Base-by-base conservation (phyloP, 1,140 invertebrate genomes). In the Caerostris extrusa region DNA sequence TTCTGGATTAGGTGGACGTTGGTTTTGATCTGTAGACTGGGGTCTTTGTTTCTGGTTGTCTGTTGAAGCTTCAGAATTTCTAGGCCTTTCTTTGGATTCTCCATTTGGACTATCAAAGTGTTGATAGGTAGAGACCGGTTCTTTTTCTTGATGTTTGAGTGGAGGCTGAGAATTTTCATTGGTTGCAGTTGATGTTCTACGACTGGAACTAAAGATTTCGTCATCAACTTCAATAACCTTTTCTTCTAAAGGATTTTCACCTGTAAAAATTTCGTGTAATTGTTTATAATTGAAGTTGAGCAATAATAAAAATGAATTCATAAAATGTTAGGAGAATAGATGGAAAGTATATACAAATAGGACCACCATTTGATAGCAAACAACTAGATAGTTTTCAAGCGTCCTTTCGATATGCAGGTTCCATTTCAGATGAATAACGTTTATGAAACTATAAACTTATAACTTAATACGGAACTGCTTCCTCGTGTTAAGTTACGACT, bases 141-240 rank as follows among this genome's bases (percentile, higher is more conserved):
- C 93, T 12, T 81, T 93, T 58, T 87, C 91, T 50, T 86, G 91
- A 50, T 69, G 69, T 10, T 83, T 93, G 3, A 53, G 61, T 71
- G 56, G 82, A n/a, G 56, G 56, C 56, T 55, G 56, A 3, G 55
- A 5, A 12, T 64, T 53, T 3, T 94, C 67, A 71, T 50, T 85
- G 55, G 93, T 6, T 7, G 77, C 60, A 0, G 90, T 91, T 1
- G 89, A 81, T 4, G 90, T n/a, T n/a, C 67, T 86, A 17, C 89
- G 67, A 53, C 90, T 91, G 19, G 89, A 88, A n/a, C 94, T 94
- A 69, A 88, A 91, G 6, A 91, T 86, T 57, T 94, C 94, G 53
- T 91, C 89, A 3, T 91, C 67, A n/a, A 90, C 53, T 58, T 91
- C 67, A 3, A 17, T 57, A 3, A 83, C 3, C 19, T 82, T 83